Evolutionary conservation across 64 coral and sea anemone genomes (phyloP), one percentile per base, ranked within the genome.

Genomic region (Montipora foliosa): DNA sequence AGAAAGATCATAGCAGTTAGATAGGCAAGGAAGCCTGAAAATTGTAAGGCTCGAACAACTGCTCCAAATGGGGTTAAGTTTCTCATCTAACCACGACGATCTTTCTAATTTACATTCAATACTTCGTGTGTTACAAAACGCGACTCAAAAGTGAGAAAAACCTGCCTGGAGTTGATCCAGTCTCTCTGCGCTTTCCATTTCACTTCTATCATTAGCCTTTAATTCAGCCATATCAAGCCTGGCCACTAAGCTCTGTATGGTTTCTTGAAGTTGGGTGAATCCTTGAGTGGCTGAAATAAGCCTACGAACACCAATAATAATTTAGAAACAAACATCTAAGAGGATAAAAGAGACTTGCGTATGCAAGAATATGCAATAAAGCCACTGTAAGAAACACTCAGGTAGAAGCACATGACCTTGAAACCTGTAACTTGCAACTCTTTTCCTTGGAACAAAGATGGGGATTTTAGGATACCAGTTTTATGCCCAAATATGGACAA

Each of bases 261-360:
- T 84, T 58, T 89, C 91, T 71, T 98, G 93, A 8, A 98, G 24
- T 19, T 98, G 89, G 8, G 88, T 95, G 66, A 83, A 98, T 6
- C 82, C 73, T 2, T 74, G 90, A 1, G 96, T 98, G 16, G 93
- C 96, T 3, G 45, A 86, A 48, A 37, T 22, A 49, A 86, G 68
- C 64, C 82, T 86, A 44, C 16, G 47, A 45, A 10, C 5, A 46
- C 44, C 74, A 13, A 46, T 14, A 76, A 76, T 45, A 44, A 6
- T 14, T 17, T 5, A 2, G 10, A 17, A 16, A 68, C 14, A 16
- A 68, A 8, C 5, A 70, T 13, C 6, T 44, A 69, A 4, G 44
- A 16, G 55, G 6, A 25, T 29, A 21, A 51, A 47, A 58, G 8
- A 47, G 48, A 50, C 50, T 1, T 64, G 9, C 3, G 8, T 64